A percentile compares a stretch with the other conserved stretches of the same genome.
Evolutionary conservation across 2,797 vertebrate species (phyloP).

Genomic region (Lophotriccus pileatus): DNA sequence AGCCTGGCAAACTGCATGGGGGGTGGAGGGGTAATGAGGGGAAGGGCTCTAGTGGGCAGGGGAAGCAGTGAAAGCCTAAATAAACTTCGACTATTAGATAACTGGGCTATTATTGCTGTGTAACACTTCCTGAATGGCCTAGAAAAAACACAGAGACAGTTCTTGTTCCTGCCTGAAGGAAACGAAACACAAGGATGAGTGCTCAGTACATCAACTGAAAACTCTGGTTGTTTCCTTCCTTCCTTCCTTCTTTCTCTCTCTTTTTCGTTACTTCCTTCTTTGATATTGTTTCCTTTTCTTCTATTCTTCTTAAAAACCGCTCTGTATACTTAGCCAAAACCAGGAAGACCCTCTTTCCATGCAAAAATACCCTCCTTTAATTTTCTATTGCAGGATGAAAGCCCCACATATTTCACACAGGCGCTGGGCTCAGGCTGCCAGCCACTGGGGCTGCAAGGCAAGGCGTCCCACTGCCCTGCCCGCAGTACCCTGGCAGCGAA

Average conservation of each 20-base stretch:
- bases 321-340: not conserved
- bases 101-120: constrained; percentile 72
- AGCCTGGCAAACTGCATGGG: not conserved
- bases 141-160: constrained; percentile 65
- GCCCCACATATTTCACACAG: not conserved
- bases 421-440: not conserved
- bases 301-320: not conserved
- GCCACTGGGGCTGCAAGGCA: not conserved
- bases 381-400: not conserved
- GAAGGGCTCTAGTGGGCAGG: constrained; percentile 57
- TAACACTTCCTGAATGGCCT: constrained; percentile 78
- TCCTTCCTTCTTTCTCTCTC: not conserved
- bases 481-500: not conserved
- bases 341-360: not conserved
- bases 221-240: not conserved
- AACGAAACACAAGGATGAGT: constrained; percentile 3
- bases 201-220: constrained; percentile 14
- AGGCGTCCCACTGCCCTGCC: not conserved
- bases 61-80: constrained; percentile 73
- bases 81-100: constrained; percentile 77
- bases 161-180: constrained; percentile 54
- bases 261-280: not conserved
- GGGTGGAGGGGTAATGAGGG: too few species aligned
- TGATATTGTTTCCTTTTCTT: not conserved
- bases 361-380: not conserved